Evolutionary conservation across 2,797 vertebrate genomes (phyloP).

Genomic region (Myiothlypis coronata): DNA sequence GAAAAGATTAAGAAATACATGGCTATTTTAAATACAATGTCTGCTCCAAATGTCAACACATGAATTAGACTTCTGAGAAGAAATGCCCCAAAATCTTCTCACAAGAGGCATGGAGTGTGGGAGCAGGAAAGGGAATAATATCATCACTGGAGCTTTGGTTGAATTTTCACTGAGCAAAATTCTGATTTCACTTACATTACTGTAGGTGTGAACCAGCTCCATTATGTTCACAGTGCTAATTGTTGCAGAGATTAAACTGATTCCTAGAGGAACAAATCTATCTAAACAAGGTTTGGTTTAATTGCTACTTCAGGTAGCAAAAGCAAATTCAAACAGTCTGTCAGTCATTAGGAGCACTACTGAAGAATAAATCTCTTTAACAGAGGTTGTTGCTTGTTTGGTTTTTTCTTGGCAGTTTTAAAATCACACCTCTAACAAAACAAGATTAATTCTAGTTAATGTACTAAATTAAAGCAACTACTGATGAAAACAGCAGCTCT

Average conservation of each 20-base stretch:
- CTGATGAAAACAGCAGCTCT: not conserved
- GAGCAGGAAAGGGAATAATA: not conserved
- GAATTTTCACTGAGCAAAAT: not conserved
- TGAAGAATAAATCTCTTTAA: not conserved
- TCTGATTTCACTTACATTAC: not conserved
- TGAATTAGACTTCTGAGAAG: not conserved
- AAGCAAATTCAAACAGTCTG: not conserved
- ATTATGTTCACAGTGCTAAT: not conserved
- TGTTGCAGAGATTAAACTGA: not conserved
- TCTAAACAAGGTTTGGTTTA: not conserved
- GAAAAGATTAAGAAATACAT: not conserved
- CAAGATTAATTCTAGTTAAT: not conserved
- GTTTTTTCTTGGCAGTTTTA: not conserved
- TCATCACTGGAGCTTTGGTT: not conserved
- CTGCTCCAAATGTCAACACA: not conserved
- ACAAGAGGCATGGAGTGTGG: not conserved
- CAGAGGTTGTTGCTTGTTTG: not conserved
- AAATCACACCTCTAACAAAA: not conserved
- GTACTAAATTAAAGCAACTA: not conserved
- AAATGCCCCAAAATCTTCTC: not conserved
- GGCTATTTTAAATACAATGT: slow-evolving; percentile 12
- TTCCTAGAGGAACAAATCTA: not conserved
- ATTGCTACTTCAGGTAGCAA: not conserved
- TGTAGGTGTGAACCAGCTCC: not conserved
- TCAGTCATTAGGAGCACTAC: not conserved